phyloP scores from a whole-genome alignment of 2,113 vertebrate genomes.

The Maccullochella peelii region DNA sequence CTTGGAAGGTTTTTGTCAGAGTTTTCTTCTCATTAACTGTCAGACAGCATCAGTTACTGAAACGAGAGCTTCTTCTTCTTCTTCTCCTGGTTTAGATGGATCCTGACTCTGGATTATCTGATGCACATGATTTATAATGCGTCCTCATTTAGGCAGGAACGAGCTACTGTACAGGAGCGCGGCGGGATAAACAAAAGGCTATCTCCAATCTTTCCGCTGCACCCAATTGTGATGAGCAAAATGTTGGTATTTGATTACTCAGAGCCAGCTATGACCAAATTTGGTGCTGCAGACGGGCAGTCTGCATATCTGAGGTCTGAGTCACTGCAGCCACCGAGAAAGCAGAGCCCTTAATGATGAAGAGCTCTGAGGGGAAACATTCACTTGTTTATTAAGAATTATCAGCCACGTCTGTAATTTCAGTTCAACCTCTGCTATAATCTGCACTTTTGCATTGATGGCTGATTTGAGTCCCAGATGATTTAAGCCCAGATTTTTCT shows the following conservation, averaged over 20 bases:
- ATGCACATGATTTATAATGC: constrained; percentile 10
- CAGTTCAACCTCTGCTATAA: too few relatives aligned
- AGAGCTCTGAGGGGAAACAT: background rate
- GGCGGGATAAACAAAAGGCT: constrained; percentile 40
- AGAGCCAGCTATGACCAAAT: constrained; percentile 51
- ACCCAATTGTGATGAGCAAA: constrained; percentile 21
- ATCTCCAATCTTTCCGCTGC: constrained; percentile 47
- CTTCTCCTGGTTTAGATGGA: background rate
- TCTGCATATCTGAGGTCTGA: constrained; percentile 65
- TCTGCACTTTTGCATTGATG: too few relatives aligned
- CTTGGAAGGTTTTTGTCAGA: background rate
- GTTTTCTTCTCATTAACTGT: background rate
- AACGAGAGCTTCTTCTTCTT: background rate
- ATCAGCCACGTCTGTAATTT: background rate
- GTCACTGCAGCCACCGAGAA: constrained; percentile 57
- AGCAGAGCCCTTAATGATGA: background rate
- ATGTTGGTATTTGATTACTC: constrained; percentile 53
- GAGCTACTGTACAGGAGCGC: background rate
- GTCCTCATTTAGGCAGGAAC: background rate
- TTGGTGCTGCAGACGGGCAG: constrained; percentile 55
- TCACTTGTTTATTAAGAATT: background rate
- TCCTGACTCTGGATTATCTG: background rate
- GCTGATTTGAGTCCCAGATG: background rate
- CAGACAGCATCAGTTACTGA: background rate
- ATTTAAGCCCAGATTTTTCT: background rate